Base-by-base conservation (phyloP, 2,888 invertebrate genomes). In the Drosophila prostipennis region DNA sequence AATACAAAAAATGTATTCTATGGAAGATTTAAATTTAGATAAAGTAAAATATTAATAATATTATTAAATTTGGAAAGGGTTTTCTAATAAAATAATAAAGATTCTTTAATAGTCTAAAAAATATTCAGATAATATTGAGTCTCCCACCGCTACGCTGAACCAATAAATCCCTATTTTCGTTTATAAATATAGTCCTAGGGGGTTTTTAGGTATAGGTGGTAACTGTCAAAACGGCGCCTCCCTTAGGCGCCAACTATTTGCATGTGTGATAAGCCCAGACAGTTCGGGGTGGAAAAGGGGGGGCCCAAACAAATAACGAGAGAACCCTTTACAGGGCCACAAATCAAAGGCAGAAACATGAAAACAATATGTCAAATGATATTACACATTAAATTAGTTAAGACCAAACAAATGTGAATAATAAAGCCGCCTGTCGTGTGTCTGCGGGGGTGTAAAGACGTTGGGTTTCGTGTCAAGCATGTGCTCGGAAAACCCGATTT, bases 361-460 rank as follows among this genome's bases (percentile, higher is more conserved):
- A 68, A 79, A 89, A 81, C 89, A 87, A 90, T 89, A 90, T 90
- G 89, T 90, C 91, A 89, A 87, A 90, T 82, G 88, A 84, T 88
- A 90, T 90, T 88, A 86, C 78, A 89, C 87, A 87, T 90, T 86
- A 84, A 89, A 90, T 89, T 90, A 89, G 88, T 89, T 80, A 82
- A 81, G 79, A 81, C 73, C 51, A 68, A 57, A 43, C 52, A 79
- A 73, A 77, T 60, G 58, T 71, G 70, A 74, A 74, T 80, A 82
- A 85, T 85, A 82, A 75, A 68, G 80, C 70, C 64, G 71, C 71
- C 75, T 82, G 80, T 64, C 87, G 67, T 40, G 48, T 58, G 64
- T 48, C 19, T 60, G 55, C 49, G 42, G 40, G 59, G 43, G 52
- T 60, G 51, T 51, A 16, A 58, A 34, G 32, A 42, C 19, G 59